A percentile compares a stretch with the other conserved stretches of the same genome.
Conservation (phyloP, 2,113 vertebrate species). For the Corydoras sp. region DNA sequence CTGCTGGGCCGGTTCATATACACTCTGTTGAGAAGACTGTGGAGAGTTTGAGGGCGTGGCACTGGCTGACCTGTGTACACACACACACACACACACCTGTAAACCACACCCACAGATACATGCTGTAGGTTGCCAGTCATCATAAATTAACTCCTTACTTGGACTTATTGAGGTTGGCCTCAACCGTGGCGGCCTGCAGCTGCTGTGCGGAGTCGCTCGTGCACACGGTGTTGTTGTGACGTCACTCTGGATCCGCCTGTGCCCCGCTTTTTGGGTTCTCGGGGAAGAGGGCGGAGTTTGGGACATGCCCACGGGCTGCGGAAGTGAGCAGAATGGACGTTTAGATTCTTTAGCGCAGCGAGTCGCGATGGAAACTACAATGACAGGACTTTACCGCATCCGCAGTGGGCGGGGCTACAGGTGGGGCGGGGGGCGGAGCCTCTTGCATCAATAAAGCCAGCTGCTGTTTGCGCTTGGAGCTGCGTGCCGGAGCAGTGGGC, state of each 20-base stretch:
- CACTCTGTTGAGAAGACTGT: conserved; percentile 48
- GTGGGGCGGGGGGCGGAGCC: conserved; percentile 18
- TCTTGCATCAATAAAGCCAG: conserved; percentile 40
- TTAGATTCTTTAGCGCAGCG: neutral
- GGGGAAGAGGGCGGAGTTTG: conserved; percentile 83
- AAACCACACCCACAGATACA: neutral
- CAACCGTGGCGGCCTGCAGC: conserved; percentile 76
- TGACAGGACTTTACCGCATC: conserved; percentile 41
- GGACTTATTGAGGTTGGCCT: conserved; percentile 80
- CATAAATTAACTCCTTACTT: conserved; percentile 58
- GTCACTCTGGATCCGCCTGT: conserved; percentile 78
- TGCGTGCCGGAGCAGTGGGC: conserved; percentile 62
- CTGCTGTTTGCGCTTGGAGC: conserved; percentile 56
- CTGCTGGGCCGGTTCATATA: conserved; percentile 48
- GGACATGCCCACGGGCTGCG: conserved; percentile 60
- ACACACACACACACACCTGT: neutral
- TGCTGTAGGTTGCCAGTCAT: too few species aligned
- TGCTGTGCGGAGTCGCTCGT: conserved; percentile 80
- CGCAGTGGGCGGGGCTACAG: conserved; percentile 28
- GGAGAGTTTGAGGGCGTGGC: conserved; percentile 68
- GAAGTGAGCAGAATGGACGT: neutral
- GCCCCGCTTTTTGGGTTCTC: conserved; percentile 73
- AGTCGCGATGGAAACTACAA: conserved; percentile 21
- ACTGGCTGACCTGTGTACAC: conserved; percentile 71
- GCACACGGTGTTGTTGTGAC: conserved; percentile 73